Conservation (phyloP, 2,797 vertebrate genomes). For the Pteropus rufus region DNA sequence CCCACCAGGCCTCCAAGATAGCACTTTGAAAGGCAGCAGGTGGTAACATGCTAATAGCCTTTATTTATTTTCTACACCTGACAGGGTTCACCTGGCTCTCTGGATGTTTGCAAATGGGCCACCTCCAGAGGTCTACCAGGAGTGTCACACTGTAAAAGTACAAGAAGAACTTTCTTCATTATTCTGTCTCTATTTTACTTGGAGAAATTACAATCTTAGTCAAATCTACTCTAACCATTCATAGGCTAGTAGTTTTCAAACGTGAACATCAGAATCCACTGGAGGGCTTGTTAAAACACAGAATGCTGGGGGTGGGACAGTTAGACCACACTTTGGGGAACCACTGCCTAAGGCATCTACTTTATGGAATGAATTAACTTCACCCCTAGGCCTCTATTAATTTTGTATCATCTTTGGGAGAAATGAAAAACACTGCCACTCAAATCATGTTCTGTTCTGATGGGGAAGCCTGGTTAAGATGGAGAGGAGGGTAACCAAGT, state of each 20-base stretch:
- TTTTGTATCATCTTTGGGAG: background rate
- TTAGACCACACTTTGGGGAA: background rate
- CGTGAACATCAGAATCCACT: background rate
- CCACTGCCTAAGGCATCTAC: background rate
- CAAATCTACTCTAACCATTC: background rate
- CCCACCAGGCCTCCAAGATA: background rate
- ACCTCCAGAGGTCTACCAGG: background rate
- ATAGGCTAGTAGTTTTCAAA: background rate
- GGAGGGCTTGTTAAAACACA: background rate
- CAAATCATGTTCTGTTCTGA: background rate
- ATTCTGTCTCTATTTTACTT: background rate
- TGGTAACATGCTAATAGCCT: background rate
- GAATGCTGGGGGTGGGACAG: background rate
- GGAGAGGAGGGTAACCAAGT: background rate
- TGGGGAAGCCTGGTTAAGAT: background rate
- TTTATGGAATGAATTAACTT: background rate
- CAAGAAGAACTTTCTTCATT: background rate
- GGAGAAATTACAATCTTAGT: background rate
- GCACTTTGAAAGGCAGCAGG: background rate
- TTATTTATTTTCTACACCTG: background rate
- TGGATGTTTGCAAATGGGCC: background rate
- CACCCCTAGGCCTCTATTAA: background rate
- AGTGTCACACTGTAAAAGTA: background rate
- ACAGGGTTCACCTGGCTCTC: background rate
- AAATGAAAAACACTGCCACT: background rate